A percentile compares a stretch with the other conserved stretches of the same genome.
Conservation (phyloP, 2,888 invertebrate genomes). For the Lasioglossum leucozonium region DNA sequence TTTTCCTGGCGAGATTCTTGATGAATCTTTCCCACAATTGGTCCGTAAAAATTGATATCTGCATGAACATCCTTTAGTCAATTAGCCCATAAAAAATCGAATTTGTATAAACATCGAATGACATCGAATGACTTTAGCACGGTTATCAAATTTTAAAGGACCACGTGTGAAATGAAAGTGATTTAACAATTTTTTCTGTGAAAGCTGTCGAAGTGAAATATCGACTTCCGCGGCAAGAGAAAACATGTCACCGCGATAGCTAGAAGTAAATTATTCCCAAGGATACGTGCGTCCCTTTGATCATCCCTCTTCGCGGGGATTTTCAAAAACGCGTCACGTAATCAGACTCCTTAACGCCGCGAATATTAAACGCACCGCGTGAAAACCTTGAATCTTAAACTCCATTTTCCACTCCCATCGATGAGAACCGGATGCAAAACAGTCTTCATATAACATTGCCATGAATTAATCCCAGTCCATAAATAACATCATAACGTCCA, state of each 20-base stretch:
- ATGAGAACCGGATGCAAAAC: not conserved
- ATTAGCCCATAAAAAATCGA: too few species aligned
- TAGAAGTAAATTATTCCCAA: constrained; percentile 3
- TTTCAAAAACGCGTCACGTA: constrained; percentile 13
- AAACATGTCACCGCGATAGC: not conserved
- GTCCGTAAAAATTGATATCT: too few species aligned
- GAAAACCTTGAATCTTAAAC: constrained; percentile 17
- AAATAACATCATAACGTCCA: not conserved
- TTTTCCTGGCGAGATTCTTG: not conserved
- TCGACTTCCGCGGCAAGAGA: not conserved
- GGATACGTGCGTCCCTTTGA: not conserved
- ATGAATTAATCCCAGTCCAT: not conserved
- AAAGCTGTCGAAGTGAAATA: not conserved
- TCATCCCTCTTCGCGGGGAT: not conserved
- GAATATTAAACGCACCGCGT: not conserved
- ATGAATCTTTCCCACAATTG: not conserved
- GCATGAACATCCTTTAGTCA: too few species aligned
- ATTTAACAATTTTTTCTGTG: not conserved
- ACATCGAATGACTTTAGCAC: too few species aligned
- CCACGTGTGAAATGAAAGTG: not conserved
- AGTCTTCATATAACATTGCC: not conserved
- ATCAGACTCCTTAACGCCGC: not conserved
- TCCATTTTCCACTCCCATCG: not conserved
- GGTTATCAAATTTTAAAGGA: not conserved
- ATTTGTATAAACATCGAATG: too few species aligned